A percentile compares a stretch with the other conserved stretches of the same genome.
These are phyloP conservation scores for Eurystomus glaucurus DNA, from an alignment of 2,797 vertebrate species.

Conservation along the genomic window DNA sequence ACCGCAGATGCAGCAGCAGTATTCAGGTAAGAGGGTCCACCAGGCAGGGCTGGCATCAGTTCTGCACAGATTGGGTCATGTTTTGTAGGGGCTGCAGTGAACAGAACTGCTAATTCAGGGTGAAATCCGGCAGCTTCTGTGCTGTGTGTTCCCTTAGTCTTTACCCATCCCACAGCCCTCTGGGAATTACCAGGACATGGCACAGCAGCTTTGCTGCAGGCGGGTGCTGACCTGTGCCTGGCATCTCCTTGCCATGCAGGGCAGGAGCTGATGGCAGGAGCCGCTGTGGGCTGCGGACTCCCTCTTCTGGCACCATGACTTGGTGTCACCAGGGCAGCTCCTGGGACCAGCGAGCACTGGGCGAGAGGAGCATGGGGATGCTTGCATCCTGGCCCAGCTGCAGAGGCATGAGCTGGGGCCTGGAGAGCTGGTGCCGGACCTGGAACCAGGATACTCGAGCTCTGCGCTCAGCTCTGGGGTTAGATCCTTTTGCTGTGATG, in stretches of 20 bases:
- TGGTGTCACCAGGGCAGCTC: neutral
- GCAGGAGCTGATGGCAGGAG: neutral
- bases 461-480: accelerated
- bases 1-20: constrained; percentile 97
- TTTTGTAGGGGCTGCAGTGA: neutral
- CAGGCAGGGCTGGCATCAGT: accelerated
- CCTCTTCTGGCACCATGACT: neutral
- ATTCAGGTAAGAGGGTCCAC: constrained; percentile 88
- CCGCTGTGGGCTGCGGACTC: neutral
- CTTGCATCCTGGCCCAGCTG: neutral
- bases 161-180: neutral
- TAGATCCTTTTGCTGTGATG: neutral
- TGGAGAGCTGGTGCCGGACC: neutral
- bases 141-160: neutral
- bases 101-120: neutral
- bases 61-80: neutral
- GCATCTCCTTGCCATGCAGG: accelerated
- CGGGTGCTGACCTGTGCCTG: neutral
- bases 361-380: neutral
- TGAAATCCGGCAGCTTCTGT: neutral
- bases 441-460: accelerated
- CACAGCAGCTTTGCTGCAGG: neutral
- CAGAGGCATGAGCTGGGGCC: neutral
- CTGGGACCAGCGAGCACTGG: accelerated
- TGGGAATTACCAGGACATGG: neutral